Base-by-base conservation (phyloP, 2,113 vertebrate genomes). In the Buteo buteo region DNA sequence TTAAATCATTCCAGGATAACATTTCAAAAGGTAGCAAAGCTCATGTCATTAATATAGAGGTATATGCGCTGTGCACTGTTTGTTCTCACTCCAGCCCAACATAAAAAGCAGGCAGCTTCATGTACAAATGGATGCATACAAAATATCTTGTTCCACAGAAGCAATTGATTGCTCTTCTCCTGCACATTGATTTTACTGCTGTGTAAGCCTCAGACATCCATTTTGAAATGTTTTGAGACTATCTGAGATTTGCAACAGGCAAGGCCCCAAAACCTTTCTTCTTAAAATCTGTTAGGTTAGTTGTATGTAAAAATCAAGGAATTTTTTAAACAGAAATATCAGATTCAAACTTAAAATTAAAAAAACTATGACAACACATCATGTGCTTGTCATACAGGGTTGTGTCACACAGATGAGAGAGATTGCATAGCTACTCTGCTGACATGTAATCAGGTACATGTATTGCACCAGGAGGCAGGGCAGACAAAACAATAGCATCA, bases 1-100 rank as follows among this genome's bases (percentile, higher is more conserved):
- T 93, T 92, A 92, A 86, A 38, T 92, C 50, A 77, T 92, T 44
- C 28, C 38, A 92, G 40, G 89, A 42, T 78, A 93, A 76, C 36
- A 86, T 93, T 93, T 93, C 67, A 58, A 92, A 95, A 84, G 36
- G 12, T 29, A 61, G 59, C 36, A 70, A 73, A 70, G 25, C 36
- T 74, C 12, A 38, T 31, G 25, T 38, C 58, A 47, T 82, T 78
- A 72, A 69, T 65, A 34, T 2, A 44, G 18, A 79, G 20, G 29
- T 38, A 67, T 28, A 8, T 38, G 62, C 24, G 26, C 67, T 74
- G 26, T 16, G 38, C 16, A 21, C 40, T 72, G 45, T 36, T 79
- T 83, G 44, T 22, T 80, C 79, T 89, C 49, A 40, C 55, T 52
- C 24, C 58, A 80, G 38, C 9, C 11, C 19, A 34, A 64, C 8